Evolutionary conservation across 2,888 invertebrate species (phyloP).

Genomic region (Tromatobia lineatoria): DNA sequence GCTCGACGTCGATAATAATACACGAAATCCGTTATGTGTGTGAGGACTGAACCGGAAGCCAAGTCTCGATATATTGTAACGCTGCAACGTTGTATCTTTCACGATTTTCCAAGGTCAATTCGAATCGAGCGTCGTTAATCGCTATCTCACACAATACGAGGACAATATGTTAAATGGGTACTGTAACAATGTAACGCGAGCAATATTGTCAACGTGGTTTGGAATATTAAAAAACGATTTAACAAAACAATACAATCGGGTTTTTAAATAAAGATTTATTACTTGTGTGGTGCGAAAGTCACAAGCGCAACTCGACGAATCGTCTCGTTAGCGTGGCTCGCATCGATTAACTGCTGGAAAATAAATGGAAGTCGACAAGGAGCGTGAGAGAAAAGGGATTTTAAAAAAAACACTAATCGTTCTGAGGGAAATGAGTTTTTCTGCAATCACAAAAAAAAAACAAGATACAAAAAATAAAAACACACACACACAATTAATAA

Average conservation of each 20-base stretch:
- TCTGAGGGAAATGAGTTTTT: slow-evolving; percentile 66
- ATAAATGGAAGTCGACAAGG: slow-evolving; percentile 49
- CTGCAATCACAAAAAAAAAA: slow-evolving; percentile 66
- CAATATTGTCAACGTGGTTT: slow-evolving; percentile 69
- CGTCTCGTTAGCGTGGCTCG: slow-evolving; percentile 57
- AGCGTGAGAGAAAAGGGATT: slow-evolving; percentile 54
- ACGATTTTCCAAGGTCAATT: slow-evolving; percentile 66
- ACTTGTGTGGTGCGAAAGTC: slow-evolving; percentile 63
- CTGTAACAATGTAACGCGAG: slow-evolving; percentile 71
- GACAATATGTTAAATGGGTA: slow-evolving; percentile 72
- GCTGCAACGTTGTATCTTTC: slow-evolving; percentile 47
- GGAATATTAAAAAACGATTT: slow-evolving; percentile 14
- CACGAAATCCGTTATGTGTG: slow-evolving; percentile 23
- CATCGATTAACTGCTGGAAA: slow-evolving; percentile 56
- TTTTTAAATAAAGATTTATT: slow-evolving; percentile 51
- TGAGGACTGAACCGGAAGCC: slow-evolving; percentile 35
- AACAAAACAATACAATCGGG: neutral
- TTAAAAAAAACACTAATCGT: slow-evolving; percentile 54
- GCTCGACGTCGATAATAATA: slow-evolving; percentile 37
- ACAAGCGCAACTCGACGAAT: slow-evolving; percentile 41
- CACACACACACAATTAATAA: slow-evolving; percentile 39
- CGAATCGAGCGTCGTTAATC: slow-evolving; percentile 58
- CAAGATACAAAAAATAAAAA: slow-evolving; percentile 36
- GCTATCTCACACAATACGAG: slow-evolving; percentile 68
- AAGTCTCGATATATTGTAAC: slow-evolving; percentile 24